Evolutionary conservation across 2,113 vertebrate genomes (phyloP).

Genomic region (Quiscalus mexicanus): DNA sequence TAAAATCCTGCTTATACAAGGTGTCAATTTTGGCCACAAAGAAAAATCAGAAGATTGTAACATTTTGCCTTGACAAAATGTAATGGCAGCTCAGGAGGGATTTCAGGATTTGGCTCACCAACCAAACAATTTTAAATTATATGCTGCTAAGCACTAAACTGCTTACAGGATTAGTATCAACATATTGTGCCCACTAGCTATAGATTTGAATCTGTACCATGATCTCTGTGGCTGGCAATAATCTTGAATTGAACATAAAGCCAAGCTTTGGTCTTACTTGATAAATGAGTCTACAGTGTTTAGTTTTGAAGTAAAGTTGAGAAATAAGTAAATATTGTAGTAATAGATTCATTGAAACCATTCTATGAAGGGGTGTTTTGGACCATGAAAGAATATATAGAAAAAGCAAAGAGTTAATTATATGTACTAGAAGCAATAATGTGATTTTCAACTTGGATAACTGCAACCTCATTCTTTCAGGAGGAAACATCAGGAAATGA

Average conservation of each 20-base stretch:
- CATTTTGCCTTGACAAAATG: neutral
- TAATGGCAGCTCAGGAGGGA: neutral
- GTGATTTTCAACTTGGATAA: constrained; percentile 28
- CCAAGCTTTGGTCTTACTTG: neutral
- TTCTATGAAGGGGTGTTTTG: neutral
- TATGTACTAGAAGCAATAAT: neutral
- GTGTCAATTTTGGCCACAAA: neutral
- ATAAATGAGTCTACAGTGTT: neutral
- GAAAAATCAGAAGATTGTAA: neutral
- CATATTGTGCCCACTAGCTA: neutral
- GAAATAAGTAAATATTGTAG: neutral
- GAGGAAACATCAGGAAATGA: constrained; percentile 16
- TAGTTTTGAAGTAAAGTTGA: neutral
- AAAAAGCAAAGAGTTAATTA: neutral
- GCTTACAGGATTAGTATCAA: neutral
- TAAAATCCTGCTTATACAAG: neutral
- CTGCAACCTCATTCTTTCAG: neutral
- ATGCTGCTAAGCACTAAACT: neutral
- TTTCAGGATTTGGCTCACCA: neutral
- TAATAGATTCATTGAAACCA: neutral
- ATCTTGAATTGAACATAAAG: neutral
- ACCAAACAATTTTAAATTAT: neutral
- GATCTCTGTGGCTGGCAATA: neutral
- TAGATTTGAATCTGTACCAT: neutral
- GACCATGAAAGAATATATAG: neutral